phyloP scores from a whole-genome alignment of 2,888 invertebrate species.

The Deilephila elpenor region DNA sequence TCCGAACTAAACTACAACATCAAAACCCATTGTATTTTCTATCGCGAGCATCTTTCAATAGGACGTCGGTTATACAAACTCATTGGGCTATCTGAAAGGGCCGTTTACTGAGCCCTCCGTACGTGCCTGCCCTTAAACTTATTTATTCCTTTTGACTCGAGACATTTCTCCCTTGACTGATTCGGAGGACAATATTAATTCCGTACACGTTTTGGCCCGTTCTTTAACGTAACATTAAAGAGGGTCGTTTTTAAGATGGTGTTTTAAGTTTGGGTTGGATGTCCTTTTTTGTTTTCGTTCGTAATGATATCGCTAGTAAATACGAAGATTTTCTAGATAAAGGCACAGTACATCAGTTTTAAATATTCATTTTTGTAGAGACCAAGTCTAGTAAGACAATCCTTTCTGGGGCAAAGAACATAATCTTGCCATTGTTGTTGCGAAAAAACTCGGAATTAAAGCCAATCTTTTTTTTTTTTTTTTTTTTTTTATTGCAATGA shows the following conservation, averaged over 20 bases:
- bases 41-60: neutral
- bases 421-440: too few relatives aligned
- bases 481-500: too few relatives aligned
- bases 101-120: slow-evolving; percentile 33
- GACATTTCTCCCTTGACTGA: slow-evolving; percentile 51
- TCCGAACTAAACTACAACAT: neutral
- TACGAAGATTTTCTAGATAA: too few relatives aligned
- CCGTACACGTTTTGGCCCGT: slow-evolving; percentile 48
- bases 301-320: too few relatives aligned
- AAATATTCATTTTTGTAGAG: too few relatives aligned
- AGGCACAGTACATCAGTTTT: too few relatives aligned
- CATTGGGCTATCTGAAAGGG: slow-evolving; percentile 20
- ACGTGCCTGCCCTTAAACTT: slow-evolving; percentile 45
- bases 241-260: slow-evolving; percentile 15
- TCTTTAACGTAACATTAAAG: slow-evolving; percentile 27
- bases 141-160: slow-evolving; percentile 52
- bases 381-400: too few relatives aligned
- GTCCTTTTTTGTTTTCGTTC: too few relatives aligned
- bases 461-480: too few relatives aligned
- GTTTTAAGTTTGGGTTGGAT: too few relatives aligned
- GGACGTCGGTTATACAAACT: slow-evolving; percentile 12
- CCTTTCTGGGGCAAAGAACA: too few relatives aligned
- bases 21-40: neutral
- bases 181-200: slow-evolving; percentile 50
- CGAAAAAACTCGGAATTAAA: too few relatives aligned